A percentile compares a stretch with the other conserved stretches of the same genome.
Evolutionary conservation across 2,888 invertebrate species (phyloP).

Genomic region (Caprella mutica): DNA sequence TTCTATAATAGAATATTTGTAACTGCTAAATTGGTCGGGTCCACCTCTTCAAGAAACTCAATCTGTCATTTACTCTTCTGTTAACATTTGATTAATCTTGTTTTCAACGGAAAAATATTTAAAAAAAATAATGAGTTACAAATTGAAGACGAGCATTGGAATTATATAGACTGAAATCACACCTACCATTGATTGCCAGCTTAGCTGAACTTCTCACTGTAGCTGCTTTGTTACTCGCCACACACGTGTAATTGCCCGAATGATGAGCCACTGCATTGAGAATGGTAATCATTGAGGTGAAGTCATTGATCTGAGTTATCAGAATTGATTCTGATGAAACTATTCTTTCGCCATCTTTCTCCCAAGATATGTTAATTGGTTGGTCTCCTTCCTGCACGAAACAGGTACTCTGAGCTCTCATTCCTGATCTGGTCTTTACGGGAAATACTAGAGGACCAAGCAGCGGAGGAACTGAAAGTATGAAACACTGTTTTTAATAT

Average conservation of each 20-base stretch:
- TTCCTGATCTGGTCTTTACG: slow-evolving; percentile 39
- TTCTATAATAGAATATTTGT: too few relatives aligned
- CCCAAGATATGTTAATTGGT: slow-evolving; percentile 44
- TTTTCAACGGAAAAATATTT: neutral
- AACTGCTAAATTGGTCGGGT: too few relatives aligned
- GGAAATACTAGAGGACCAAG: slow-evolving; percentile 42
- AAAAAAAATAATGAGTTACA: neutral
- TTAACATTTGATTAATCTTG: neutral
- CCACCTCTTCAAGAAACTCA: too few relatives aligned
- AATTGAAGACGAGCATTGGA: too few relatives aligned
- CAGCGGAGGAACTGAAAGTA: slow-evolving; percentile 42
- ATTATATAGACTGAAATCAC: too few relatives aligned
- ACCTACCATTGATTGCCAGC: slow-evolving; percentile 41
- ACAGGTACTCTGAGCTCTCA: slow-evolving; percentile 43
- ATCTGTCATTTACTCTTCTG: too few relatives aligned
- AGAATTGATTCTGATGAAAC: slow-evolving; percentile 28
- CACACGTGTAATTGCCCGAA: slow-evolving; percentile 47
- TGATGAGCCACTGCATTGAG: slow-evolving; percentile 45
- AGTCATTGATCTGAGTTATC: slow-evolving; percentile 39
- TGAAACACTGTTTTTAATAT: too few relatives aligned
- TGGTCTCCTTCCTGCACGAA: slow-evolving; percentile 45
- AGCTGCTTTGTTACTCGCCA: slow-evolving; percentile 45
- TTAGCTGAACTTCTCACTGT: slow-evolving; percentile 43
- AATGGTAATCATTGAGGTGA: slow-evolving; percentile 44
- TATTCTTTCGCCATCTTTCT: slow-evolving; percentile 42